phyloP scores from a whole-genome alignment of 2,797 vertebrate genomes.

The Enteromius argenteus region DNA sequence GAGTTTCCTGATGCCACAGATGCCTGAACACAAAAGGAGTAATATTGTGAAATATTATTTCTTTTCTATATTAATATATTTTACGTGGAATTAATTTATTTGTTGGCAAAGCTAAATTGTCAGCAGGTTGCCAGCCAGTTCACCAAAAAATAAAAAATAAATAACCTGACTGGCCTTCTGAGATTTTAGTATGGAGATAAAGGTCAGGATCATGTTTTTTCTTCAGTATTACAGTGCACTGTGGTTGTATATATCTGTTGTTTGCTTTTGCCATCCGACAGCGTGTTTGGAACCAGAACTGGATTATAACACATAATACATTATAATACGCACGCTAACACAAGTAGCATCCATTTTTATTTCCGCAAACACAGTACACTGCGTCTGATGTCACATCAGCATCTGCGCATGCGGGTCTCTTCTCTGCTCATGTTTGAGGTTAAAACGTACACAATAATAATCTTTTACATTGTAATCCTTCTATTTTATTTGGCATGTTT shows the following conservation, averaged over 20 bases:
- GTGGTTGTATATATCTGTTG: not conserved
- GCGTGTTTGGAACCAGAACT: not conserved
- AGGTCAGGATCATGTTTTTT: not conserved
- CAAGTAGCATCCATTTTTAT: too few species aligned
- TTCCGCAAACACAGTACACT: too few species aligned
- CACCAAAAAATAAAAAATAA: not conserved
- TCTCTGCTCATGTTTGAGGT: too few species aligned
- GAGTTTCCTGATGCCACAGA: slow-evolving; percentile 85
- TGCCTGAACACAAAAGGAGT: slow-evolving; percentile 72
- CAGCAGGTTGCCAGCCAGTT: not conserved
- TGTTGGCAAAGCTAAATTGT: not conserved
- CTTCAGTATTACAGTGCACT: not conserved
- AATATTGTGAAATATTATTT: not conserved
- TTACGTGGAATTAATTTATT: not conserved
- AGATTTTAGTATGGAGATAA: not conserved
- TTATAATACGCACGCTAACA: too few species aligned
- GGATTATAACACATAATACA: too few species aligned
- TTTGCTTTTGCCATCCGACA: not conserved
- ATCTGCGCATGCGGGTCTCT: too few species aligned
- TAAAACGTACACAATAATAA: too few species aligned
- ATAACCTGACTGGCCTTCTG: not conserved
- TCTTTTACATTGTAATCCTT: too few species aligned
- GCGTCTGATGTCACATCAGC: too few species aligned
- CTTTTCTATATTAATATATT: not conserved
- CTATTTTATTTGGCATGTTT: too few species aligned